These are phyloP conservation scores for Rallus crepitans DNA, from an alignment of 2,797 vertebrate genomes.

Conservation along the genomic window DNA sequence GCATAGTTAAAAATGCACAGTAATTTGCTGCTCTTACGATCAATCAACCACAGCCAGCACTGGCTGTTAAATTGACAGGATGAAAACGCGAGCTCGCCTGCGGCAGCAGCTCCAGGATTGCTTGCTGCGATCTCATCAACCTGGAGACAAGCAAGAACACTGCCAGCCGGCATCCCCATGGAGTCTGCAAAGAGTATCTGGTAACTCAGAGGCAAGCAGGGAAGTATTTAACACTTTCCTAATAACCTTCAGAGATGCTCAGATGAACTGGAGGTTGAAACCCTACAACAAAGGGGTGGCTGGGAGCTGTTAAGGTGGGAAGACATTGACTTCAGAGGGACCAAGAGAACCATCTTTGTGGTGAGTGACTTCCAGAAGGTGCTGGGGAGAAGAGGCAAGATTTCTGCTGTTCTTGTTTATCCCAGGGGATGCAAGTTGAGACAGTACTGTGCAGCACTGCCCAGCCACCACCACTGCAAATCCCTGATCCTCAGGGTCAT, in stretches of 20 bases:
- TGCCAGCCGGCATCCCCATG: accelerated
- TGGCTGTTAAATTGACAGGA: background rate
- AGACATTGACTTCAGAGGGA: background rate
- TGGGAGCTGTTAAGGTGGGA: background rate
- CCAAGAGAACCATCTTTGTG: background rate
- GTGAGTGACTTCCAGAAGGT: background rate
- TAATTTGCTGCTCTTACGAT: slow-evolving; percentile 33
- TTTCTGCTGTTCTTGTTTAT: background rate
- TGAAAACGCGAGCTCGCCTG: background rate
- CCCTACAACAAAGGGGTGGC: background rate
- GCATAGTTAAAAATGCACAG: background rate
- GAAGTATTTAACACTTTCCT: background rate
- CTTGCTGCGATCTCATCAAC: background rate
- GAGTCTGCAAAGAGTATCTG: background rate
- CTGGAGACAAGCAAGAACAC: background rate
- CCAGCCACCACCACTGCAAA: background rate
- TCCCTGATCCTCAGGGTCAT: background rate
- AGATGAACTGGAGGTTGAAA: background rate
- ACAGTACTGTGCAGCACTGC: background rate
- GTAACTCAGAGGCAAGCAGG: background rate
- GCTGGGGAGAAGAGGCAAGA: background rate
- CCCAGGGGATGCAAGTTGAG: background rate
- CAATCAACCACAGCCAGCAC: background rate
- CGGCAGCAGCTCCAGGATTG: background rate
- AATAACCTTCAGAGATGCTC: background rate